Evolutionary conservation across 2,113 vertebrate species (phyloP).

Genomic region (Ahaetulla prasina): DNA sequence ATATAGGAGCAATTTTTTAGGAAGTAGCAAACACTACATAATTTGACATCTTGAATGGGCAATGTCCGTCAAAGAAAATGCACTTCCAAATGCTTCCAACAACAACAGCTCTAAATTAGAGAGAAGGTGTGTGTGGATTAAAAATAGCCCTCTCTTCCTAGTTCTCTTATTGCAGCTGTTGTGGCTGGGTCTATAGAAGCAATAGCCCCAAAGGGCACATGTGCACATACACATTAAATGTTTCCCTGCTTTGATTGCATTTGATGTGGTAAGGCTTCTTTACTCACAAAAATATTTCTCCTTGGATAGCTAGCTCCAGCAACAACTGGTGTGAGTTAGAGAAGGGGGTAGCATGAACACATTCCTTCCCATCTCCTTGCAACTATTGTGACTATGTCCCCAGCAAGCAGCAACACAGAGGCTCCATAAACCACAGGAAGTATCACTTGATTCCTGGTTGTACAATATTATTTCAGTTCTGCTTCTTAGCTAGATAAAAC

Average conservation of each 20-base stretch:
- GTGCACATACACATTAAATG: neutral
- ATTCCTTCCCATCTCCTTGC: neutral
- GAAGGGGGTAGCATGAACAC: neutral
- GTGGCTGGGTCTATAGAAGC: neutral
- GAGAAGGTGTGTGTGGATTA: neutral
- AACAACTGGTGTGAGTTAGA: neutral
- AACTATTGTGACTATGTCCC: neutral
- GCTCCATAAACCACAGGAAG: neutral
- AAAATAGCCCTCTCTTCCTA: neutral
- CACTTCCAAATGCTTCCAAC: neutral
- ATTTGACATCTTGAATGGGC: neutral
- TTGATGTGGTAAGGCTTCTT: neutral
- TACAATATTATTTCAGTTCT: neutral
- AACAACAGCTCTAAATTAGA: neutral
- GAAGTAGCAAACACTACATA: neutral
- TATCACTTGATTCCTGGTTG: neutral
- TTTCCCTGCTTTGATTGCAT: neutral
- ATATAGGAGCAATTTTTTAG: neutral
- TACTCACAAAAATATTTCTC: neutral
- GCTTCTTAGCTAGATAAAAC: neutral
- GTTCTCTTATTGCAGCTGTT: neutral
- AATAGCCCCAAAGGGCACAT: neutral
- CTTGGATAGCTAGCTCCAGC: neutral
- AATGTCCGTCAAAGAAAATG: neutral
- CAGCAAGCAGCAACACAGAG: neutral